Evolutionary conservation across 2,113 vertebrate genomes (phyloP), one percentile per base, ranked within the genome.

Genomic region (Gavialis gangeticus): DNA sequence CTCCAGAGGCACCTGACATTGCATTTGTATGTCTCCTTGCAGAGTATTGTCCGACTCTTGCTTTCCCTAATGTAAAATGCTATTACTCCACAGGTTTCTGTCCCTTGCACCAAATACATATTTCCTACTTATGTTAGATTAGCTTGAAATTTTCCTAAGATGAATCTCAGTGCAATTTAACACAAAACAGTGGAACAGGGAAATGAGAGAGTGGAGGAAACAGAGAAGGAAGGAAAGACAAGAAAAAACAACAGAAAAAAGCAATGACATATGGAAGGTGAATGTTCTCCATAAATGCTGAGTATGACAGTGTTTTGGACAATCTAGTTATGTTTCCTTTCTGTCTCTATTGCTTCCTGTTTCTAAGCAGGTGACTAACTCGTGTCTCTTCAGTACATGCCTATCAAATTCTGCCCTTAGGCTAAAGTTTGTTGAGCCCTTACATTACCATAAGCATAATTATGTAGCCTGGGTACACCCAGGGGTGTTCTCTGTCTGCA

Each of bases 231-330:
- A 82, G 28, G 60, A 75, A 37, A 84, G 27, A 19, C 77, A 92
- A 92, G 34, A 88, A 90, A 79, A 87, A 63, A 28, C 34, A 10
- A 82, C 15, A 13, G 56, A n/a, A 14, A 25, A 59, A 92, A 88
- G 87, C 75, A 18, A 64, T 4, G 15, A 87, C 75, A 34, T 12
- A 16, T 22, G 25, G 37, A 60, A 69, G 59, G 30, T 60, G 57
- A 64, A 75, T 85, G 46, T 63, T 82, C 24, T 63, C 27, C 30
- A 30, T 34, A 4, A 4, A 5, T 46, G 56, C 55, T 71, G 75
- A 46, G 69, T 28, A 80, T 62, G 86, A 76, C 71, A 21, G 5
- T 57, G 62, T 93, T 83, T 25, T 56, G 28, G 69, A 11, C 59
- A 87, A 63, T 79, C 18, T 59, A 46, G 46, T 46, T 46, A 46